These are phyloP conservation scores for Phocides pigmalion DNA, from an alignment of 1,140 invertebrate genomes.

Conservation along the genomic window DNA sequence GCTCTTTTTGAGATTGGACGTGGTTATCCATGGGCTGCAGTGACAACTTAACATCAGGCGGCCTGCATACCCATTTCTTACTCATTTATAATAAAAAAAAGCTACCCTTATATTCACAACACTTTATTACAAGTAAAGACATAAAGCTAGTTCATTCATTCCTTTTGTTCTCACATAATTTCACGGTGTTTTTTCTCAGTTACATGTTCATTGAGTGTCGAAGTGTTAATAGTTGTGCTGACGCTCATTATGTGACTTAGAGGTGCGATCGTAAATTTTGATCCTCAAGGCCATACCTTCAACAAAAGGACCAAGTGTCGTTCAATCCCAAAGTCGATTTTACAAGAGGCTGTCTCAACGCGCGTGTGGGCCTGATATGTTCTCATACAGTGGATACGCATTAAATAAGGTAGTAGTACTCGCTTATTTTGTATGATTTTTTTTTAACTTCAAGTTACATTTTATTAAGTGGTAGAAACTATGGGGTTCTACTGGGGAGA, in stretches of 20 bases:
- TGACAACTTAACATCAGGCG: no score
- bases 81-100: no score
- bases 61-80: no score
- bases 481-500: no score
- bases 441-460: no score
- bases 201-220: slow-evolving; percentile 68
- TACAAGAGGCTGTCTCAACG: slow-evolving; percentile 74
- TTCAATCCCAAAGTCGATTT: slow-evolving; percentile 74
- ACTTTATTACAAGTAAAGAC: neutral
- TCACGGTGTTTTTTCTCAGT: slow-evolving; percentile 30
- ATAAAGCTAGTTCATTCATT: neutral
- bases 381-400: slow-evolving; percentile 55
- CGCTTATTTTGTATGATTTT: neutral
- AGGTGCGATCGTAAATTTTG: slow-evolving; percentile 76
- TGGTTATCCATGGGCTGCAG: no score
- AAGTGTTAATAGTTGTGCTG: slow-evolving; percentile 79
- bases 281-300: slow-evolving; percentile 63
- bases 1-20: no score
- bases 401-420: neutral
- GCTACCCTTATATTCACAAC: no score
- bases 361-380: slow-evolving; percentile 72
- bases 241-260: slow-evolving; percentile 66
- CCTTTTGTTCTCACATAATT: slow-evolving; percentile 23
- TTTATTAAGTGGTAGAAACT: no score
- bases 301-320: slow-evolving; percentile 75